Evolutionary conservation across 1,140 invertebrate species (phyloP).

Genomic region (Megalopta genalis): DNA sequence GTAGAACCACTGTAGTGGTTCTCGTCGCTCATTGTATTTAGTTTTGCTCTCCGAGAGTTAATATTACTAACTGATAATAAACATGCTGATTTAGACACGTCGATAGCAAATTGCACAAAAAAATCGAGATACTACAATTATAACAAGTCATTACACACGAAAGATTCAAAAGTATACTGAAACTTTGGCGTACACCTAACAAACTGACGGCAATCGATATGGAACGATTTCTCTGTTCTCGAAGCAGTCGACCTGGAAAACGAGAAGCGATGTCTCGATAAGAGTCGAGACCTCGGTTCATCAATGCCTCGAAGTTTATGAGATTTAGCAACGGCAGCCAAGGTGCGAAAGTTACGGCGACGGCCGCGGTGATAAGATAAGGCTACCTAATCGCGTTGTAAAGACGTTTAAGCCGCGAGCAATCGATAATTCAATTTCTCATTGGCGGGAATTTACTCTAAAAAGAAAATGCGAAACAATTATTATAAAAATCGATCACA

Average conservation of each 20-base stretch:
- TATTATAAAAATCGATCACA: too few relatives aligned
- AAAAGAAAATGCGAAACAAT: background rate
- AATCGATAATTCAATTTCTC: conserved; percentile 11
- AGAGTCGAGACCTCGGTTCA: conserved; percentile 5
- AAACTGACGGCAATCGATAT: too few relatives aligned
- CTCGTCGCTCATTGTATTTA: too few relatives aligned
- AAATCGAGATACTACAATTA: too few relatives aligned
- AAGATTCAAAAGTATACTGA: too few relatives aligned
- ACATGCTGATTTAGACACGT: too few relatives aligned
- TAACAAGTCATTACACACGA: too few relatives aligned
- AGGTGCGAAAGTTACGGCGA: conserved; percentile 11
- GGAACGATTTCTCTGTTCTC: conserved; percentile 2
- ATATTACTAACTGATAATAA: too few relatives aligned
- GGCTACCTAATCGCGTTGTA: background rate
- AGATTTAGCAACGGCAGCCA: conserved; percentile 29
- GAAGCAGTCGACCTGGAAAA: background rate
- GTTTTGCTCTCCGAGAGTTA: too few relatives aligned
- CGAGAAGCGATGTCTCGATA: conserved; percentile 11
- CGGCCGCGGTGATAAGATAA: conserved; percentile 47
- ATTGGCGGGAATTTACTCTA: background rate
- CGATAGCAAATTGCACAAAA: too few relatives aligned
- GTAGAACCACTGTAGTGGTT: too few relatives aligned
- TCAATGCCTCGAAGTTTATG: conserved; percentile 1
- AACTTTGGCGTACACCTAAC: too few relatives aligned
- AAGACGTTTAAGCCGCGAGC: conserved; percentile 17